These are phyloP conservation scores for Hemibagrus wyckioides DNA, from an alignment of 2,113 vertebrate species.

Conservation along the genomic window DNA sequence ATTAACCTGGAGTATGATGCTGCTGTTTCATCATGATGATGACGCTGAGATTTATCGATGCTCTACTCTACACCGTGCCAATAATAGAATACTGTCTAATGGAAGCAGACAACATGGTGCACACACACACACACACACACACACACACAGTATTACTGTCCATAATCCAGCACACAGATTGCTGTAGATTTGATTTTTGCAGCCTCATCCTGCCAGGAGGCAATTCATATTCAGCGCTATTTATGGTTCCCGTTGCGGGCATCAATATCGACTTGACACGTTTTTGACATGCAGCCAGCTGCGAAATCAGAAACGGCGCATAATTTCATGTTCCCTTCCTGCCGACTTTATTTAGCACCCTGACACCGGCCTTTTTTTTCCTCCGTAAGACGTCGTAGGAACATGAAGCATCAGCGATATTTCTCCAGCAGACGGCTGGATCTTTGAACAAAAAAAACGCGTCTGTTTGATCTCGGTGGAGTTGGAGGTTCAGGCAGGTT, in stretches of 20 bases:
- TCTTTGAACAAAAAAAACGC: background rate
- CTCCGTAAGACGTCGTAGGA: background rate
- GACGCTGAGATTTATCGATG: slow-evolving; percentile 38
- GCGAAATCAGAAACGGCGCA: slow-evolving; percentile 39
- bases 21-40: slow-evolving; percentile 30
- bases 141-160: slow-evolving; percentile 39
- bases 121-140: slow-evolving; percentile 1
- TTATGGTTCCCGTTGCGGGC: slow-evolving; percentile 47
- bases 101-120: slow-evolving; percentile 33
- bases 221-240: slow-evolving; percentile 53
- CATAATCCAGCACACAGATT: slow-evolving; percentile 36
- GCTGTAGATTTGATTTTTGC: slow-evolving; percentile 46
- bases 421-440: background rate
- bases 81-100: slow-evolving; percentile 43
- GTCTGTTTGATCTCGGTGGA: background rate
- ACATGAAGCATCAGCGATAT: slow-evolving; percentile 24
- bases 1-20: slow-evolving; percentile 2
- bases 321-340: slow-evolving; percentile 38
- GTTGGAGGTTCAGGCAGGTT: background rate
- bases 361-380: slow-evolving; percentile 12
- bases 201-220: slow-evolving; percentile 45
- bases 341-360: slow-evolving; percentile 43
- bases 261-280: slow-evolving; percentile 54
- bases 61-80: slow-evolving; percentile 12
- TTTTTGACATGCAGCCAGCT: slow-evolving; percentile 45